Base-by-base conservation (phyloP, 2,113 vertebrate species). In the Nerophis lumbriciformis region DNA sequence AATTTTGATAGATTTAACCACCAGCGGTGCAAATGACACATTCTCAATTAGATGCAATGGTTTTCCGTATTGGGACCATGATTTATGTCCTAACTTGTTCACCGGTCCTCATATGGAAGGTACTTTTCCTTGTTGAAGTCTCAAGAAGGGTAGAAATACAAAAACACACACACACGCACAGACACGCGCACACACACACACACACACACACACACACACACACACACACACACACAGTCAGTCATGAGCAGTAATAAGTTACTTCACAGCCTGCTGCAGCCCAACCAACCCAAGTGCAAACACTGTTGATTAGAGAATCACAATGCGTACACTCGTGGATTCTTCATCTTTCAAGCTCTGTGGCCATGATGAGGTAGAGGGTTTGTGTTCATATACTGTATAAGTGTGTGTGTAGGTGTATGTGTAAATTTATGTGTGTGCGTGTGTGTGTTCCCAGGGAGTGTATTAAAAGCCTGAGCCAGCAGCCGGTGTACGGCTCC, bases 191-290 rank as follows among this genome's bases (percentile, higher is more conserved):
- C 28, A 28, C 28, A 28, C 28, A 28, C 28, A 28, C 28, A 28
- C 28, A 4, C 2, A 54, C 57, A 52, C 42, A 8, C 38, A 39
- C 38, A 6, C 38, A 6, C 38, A 39, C 5, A 1, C 38, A 6
- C 59, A 60, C 50, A 48, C 53, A 50, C 65, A 53, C 60, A 65
- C 58, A 62, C 38, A 68, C 52, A 52, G 77, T 38, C 77, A 70
- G 79, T 89, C 87, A 89, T 88, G 87, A 77, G 78, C 84, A 84
- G 86, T 90, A 90, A 90, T 90, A 83, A 77, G 77, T 77, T 81
- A 83, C 82, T 87, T 90, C 85, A 89, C 77, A 83, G 85, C 84
- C 80, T 70, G 75, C 80, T 87, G 87, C 88, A 69, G 80, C 83
- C 83, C 86, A 85, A 87, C 83, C 86, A 87, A 85, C 73, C 81